Percentiles rank a stretch among this genome's conserved stretches.
Evolutionary conservation across 2,113 vertebrate species (phyloP).

Genomic region (Smithornis capensis): DNA sequence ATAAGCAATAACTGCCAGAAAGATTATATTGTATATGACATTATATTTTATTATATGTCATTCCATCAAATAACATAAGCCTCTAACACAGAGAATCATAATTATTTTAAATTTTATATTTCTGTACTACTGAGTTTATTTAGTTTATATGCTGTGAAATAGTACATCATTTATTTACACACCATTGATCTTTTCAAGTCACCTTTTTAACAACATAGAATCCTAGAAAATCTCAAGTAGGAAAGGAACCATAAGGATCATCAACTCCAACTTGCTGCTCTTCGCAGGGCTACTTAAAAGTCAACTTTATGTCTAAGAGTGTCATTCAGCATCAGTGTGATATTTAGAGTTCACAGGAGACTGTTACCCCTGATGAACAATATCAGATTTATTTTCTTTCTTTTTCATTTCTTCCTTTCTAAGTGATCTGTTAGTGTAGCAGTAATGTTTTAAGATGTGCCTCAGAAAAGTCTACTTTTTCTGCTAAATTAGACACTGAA

Average conservation of each 20-base stretch:
- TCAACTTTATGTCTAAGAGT: neutral
- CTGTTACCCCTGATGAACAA: neutral
- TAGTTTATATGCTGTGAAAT: neutral
- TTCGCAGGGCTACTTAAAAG: neutral
- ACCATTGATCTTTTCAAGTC: neutral
- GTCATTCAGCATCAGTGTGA: neutral
- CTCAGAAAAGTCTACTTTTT: neutral
- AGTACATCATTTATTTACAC: neutral
- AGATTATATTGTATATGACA: neutral
- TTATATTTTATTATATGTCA: too few relatives aligned
- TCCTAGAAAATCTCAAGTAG: neutral
- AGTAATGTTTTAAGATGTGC: neutral
- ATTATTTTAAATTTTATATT: neutral
- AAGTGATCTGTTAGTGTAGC: neutral
- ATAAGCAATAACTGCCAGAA: neutral
- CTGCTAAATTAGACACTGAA: neutral
- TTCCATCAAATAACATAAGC: neutral
- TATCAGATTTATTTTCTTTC: neutral
- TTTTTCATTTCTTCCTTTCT: neutral
- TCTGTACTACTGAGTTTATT: neutral
- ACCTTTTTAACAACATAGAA: neutral
- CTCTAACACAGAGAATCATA: neutral
- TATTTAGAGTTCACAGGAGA: neutral
- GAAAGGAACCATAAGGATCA: neutral
- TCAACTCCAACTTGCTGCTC: neutral